A percentile compares a stretch with the other conserved stretches of the same genome.
These are phyloP conservation scores for Conus betulinus DNA, from an alignment of 1,140 invertebrate genomes.

Conservation along the genomic window DNA sequence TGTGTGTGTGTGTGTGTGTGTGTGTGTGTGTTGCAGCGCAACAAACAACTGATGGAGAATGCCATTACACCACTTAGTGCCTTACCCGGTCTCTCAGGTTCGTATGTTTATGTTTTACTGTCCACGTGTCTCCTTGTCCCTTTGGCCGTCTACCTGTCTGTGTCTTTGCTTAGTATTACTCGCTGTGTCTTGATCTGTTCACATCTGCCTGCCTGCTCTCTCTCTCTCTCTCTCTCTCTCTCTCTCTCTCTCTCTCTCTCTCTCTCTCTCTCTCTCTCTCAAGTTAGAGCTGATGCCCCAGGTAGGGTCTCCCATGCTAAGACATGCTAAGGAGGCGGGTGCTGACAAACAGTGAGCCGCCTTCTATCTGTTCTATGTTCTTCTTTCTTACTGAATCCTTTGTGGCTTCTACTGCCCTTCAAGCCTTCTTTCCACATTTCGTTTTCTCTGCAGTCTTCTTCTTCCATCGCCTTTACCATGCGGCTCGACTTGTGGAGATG, in stretches of 20 bases:
- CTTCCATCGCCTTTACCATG: too few species aligned
- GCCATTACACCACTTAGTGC: constrained; percentile 69
- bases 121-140: not conserved
- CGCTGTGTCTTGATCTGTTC: too few species aligned
- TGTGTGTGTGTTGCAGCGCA: constrained; percentile 63
- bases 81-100: constrained; percentile 54
- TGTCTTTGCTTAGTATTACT: not conserved
- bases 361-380: too few species aligned
- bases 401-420: too few species aligned
- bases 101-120: constrained; percentile 24
- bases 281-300: not conserved
- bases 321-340: too few species aligned
- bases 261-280: constrained; percentile 15
- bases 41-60: constrained; percentile 72
- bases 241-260: constrained; percentile 10
- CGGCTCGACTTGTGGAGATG: too few species aligned
- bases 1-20: not conserved
- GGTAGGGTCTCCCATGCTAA: too few species aligned
- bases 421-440: too few species aligned
- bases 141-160: not conserved
- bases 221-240: not conserved
- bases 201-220: too few species aligned
- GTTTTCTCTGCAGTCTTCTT: too few species aligned
- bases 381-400: too few species aligned
- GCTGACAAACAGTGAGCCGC: too few species aligned